Evolutionary conservation across 2,113 vertebrate species (phyloP), one percentile per base, ranked within the genome.

Genomic region (Seriola aureovittata): DNA sequence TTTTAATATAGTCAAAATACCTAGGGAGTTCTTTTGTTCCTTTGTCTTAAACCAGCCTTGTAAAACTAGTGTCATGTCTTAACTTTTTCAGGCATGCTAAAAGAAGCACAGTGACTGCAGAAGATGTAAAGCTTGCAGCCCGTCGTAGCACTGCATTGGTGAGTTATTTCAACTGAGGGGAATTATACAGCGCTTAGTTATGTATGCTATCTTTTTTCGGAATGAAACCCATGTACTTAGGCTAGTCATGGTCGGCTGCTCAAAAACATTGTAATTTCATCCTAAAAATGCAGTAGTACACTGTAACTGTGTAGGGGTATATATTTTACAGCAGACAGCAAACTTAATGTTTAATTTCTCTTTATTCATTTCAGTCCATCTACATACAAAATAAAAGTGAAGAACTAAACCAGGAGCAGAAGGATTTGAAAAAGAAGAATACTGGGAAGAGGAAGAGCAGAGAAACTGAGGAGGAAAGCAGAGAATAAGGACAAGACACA

Each of bases 51-150:
- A 12, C 16, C 16, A 58, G 4, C 13, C 10, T 21, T 32, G 16
- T 46, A 42, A 1, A 55, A 52, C 9, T 5, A n/a, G 7, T 54
- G 48, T 62, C 40, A 19, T 63, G 14, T 40, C 25, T 16, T 16
- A 11, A 12, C n/a, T 40, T 23, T 88, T 66, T 71, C 11, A 99
- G 98, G 82, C 98, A 99, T 58, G 98, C 96, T 1, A 99, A 97
- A 87, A 94, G 98, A 94, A 96, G 91, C 79, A 98, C 96, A 0
- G 75, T 99, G 69, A 97, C 92, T 63, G 57, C 87, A 1, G 98
- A 99, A 0, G 98, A 99, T 25, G 98, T 99, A 70, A 99, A 98
- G 91, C 97, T 98, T 21, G 76, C 96, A 82, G 95, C 97, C 60
- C 96, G 98, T 55, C 96, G 97, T 84, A 99, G 97, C 75, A 95